phyloP scores from a whole-genome alignment of 2,113 vertebrate genomes.

The Collichthys lucidus region DNA sequence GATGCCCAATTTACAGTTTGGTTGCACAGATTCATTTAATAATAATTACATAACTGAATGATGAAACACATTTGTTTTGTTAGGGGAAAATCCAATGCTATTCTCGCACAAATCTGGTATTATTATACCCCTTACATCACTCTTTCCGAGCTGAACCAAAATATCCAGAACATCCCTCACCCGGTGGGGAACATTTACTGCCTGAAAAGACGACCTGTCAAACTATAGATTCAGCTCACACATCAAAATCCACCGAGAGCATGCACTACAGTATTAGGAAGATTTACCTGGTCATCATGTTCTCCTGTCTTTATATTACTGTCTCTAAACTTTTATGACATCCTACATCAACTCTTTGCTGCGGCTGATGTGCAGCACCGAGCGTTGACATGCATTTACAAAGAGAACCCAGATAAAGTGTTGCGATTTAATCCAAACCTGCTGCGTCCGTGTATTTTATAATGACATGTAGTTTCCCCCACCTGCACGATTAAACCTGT shows the following conservation, averaged over 20 bases:
- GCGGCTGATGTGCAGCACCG: constrained; percentile 12
- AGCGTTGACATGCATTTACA: constrained; percentile 32
- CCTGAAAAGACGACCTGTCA: background rate
- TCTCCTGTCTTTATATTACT: constrained; percentile 36
- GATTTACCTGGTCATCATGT: constrained; percentile 41
- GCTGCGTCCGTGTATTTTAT: constrained; percentile 51
- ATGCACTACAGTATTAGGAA: background rate
- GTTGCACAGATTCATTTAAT: background rate
- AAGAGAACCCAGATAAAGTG: constrained; percentile 43
- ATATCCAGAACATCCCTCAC: background rate
- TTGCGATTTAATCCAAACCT: constrained; percentile 32
- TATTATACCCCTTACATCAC: constrained; percentile 1
- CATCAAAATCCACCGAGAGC: constrained; percentile 14
- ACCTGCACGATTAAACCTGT: constrained; percentile 46
- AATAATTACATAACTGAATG: background rate
- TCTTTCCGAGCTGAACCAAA: background rate
- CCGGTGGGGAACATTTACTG: constrained; percentile 8
- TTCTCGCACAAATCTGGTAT: background rate
- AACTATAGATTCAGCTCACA: constrained; percentile 10
- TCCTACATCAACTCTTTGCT: constrained; percentile 43
- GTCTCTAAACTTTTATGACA: constrained; percentile 57
- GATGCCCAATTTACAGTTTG: background rate
- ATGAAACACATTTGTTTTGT: background rate
- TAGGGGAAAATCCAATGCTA: background rate
- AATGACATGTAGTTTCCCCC: constrained; percentile 38